These are phyloP conservation scores for Masticophis lateralis DNA, from an alignment of 2,797 vertebrate genomes.

Conservation along the genomic window DNA sequence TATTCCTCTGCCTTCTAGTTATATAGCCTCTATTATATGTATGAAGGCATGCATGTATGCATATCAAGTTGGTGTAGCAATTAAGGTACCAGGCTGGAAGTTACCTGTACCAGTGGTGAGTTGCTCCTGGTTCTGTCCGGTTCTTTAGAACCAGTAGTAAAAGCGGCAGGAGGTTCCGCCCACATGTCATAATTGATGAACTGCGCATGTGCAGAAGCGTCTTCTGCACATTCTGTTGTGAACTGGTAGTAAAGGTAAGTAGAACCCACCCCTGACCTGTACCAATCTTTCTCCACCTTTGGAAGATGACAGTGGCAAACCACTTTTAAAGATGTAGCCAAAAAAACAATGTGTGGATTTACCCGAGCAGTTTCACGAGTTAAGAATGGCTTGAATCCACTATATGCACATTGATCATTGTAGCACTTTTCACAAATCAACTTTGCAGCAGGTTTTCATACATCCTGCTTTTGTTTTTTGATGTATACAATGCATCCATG, in stretches of 20 bases:
- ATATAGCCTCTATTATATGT: not conserved
- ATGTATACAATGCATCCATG: no score
- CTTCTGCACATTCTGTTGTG: no score
- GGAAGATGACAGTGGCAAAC: not conserved
- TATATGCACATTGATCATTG: not conserved
- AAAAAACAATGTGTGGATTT: not conserved
- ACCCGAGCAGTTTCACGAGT: not conserved
- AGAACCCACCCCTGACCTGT: not conserved
- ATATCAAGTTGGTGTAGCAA: not conserved
- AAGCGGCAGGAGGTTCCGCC: no score
- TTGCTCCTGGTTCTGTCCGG: no score
- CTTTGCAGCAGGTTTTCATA: not conserved
- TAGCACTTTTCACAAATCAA: not conserved
- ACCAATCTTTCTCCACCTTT: not conserved
- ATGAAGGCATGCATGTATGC: not conserved
- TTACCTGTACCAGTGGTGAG: not conserved
- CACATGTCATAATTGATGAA: no score
- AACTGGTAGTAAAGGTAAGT: no score
- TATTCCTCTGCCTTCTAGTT: not conserved
- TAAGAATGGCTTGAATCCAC: not conserved
- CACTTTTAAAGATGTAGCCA: not conserved
- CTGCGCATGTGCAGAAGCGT: no score
- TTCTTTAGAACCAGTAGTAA: no score
- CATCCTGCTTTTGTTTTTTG: not conserved
- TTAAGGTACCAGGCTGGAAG: not conserved